These are phyloP conservation scores for Pelochelys cantorii DNA, from an alignment of 2,797 vertebrate genomes.

Conservation along the genomic window DNA sequence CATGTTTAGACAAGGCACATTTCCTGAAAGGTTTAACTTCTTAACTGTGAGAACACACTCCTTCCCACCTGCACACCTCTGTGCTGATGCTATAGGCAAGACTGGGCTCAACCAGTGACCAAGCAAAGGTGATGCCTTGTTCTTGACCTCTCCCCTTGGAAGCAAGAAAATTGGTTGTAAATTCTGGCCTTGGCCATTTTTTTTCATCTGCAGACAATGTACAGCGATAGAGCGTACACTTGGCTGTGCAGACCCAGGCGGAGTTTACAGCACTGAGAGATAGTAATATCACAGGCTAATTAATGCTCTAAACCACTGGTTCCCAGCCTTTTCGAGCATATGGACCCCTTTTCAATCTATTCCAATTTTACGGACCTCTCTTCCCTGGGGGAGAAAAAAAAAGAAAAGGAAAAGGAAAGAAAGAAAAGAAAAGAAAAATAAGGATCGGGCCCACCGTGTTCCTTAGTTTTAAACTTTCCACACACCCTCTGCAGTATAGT, in stretches of 20 bases:
- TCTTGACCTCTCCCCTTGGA: neutral
- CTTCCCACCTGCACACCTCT: rapidly evolving
- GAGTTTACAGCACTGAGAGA: neutral
- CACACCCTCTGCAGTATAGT: too few species aligned
- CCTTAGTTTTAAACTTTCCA: too few species aligned
- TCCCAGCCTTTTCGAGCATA: too few species aligned
- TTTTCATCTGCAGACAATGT: too few species aligned
- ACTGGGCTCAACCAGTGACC: neutral
- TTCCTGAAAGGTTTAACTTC: constrained; percentile 37
- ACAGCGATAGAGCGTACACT: neutral
- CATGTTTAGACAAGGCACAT: neutral
- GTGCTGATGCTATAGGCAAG: neutral
- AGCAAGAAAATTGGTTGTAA: neutral
- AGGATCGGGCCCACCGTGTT: too few species aligned
- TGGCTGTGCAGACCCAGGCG: neutral
- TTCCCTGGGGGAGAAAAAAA: too few species aligned
- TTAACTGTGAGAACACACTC: constrained; percentile 3
- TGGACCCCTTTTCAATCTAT: too few species aligned
- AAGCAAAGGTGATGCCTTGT: neutral
- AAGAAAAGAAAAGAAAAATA: too few species aligned
- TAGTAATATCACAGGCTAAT: neutral
- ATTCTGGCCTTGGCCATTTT: neutral
- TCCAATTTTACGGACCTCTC: too few species aligned
- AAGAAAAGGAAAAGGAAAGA: too few species aligned
- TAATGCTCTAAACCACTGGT: too few species aligned